Evolutionary conservation across 2,888 invertebrate genomes (phyloP), one percentile per base, ranked within the genome.

Genomic region (Acrocyrtus sp.): DNA sequence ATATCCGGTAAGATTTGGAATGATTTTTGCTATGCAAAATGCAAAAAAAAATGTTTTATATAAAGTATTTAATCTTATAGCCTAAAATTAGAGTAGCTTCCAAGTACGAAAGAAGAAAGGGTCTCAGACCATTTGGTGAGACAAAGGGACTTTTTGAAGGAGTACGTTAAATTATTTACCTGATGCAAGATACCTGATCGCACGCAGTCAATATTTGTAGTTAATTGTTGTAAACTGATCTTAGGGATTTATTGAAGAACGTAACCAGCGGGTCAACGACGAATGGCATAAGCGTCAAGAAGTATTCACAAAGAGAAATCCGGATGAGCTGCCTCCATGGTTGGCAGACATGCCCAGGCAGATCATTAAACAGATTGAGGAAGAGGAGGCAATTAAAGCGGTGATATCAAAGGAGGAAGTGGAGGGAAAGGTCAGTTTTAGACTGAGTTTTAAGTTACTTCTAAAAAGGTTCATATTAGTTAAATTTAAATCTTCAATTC

Each of bases 261-360:
- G 29, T 22, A 41, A 65, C n/a, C 45, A 48, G 41, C 45, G 39
- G 15, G 19, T 58, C 17, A 51, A 74, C 15, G 57, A 63, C 15
- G 43, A 26, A 26, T 74, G 74, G 74, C 29, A 47, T 17, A 43
- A 70, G 5, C 34, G 74, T n/a, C 74, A 74, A 43, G 74, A 74
- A 29, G 57, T 74, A 1, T 74, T 74, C 57, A 74, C 68, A 4
- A 74, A 69, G 41, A 51, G 54, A 22, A 56, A 63, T 29, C 26
- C 62, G 29, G 74, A 65, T 2, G 65, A 63, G 3, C 29, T 74
- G 17, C 74, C 74, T 0, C 70, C 74, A 4, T 74, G 74, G 74
- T n/a, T 74, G 27, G 74, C 63, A 6, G 74, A 74, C 39, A 74
- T 74, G 74, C 74, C 74, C 0, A 47, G 69, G 29, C 70, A 70